Evolutionary conservation across 2,888 invertebrate genomes (phyloP), one percentile per base, ranked within the genome.

Genomic region (Cryptophagus acutangulus): DNA sequence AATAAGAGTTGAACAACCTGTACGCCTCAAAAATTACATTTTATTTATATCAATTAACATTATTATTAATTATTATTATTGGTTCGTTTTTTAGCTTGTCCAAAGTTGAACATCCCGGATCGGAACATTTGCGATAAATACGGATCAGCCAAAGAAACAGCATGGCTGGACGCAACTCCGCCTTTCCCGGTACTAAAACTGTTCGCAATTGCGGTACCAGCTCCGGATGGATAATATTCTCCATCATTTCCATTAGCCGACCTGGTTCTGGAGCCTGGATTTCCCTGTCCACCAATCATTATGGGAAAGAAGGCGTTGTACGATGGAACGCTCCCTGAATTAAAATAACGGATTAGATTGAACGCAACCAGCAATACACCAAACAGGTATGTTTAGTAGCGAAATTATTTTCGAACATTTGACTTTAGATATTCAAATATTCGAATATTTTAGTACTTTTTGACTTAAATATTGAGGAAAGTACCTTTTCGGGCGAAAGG

Each of bases 151-250:
- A 82, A 84, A 1, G 83, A 81, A 1, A 82, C 82, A 1, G 84
- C 84, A 49, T 84, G 81, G 49, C 83, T 83, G 41, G 77, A 80
- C 8, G 84, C 84, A 2, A 83, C 78, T 1, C 84, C 84, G 2
- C 83, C 80, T 48, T 77, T 76, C 1, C 80, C 79, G 0, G 82
- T 83, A 59, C 82, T 83, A 62, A 79, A 84, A 40, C 82, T 81
- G 58, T 84, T 84, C 17, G 84, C 84, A 12, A 84, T 76, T 1
- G 84, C 84, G 0, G 80, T 81, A 8, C 81, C 76, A 1, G 77
- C 74, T 2, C 79, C 78, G 3, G 51, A 36, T 0, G 76, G 74
- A n/a, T 70, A 69, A 13, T 71, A 70, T 1, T 70, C 70, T 0
- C 65, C 69, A 1, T 63, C 62, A 12, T 44, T 46, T 12, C 41